Conservation (phyloP, 2,797 vertebrate genomes). For the Ctenochaetus hawaiiensis region DNA sequence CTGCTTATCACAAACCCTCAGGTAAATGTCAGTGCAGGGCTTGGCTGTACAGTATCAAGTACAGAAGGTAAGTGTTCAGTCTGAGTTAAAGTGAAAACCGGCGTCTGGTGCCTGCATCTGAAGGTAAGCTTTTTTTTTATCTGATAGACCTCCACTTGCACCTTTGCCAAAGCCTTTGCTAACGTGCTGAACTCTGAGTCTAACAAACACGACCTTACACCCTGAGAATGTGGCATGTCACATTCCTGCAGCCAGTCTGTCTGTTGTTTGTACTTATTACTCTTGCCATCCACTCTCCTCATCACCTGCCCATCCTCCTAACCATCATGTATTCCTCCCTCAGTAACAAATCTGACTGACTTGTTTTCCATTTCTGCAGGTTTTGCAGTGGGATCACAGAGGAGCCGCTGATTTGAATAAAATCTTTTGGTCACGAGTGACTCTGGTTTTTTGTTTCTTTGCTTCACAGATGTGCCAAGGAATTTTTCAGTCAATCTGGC, state of each 20-base stretch:
- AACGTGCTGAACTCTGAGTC: conserved; percentile 71
- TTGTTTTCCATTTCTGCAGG: conserved; percentile 59
- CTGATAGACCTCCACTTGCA: conserved; percentile 75
- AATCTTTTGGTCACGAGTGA: conserved; percentile 32
- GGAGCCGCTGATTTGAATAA: conserved; percentile 20
- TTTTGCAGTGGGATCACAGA: conserved; percentile 31
- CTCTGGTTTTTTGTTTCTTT: conserved; percentile 63
- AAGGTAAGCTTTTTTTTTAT: conserved; percentile 75
- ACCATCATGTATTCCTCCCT: conserved; percentile 64
- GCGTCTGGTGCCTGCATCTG: conserved; percentile 55
- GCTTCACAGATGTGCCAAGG: conserved; percentile 92
- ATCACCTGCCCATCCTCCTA: conserved; percentile 77
- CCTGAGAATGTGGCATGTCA: conserved; percentile 81
- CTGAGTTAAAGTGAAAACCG: conserved; percentile 52
- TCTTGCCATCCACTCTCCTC: conserved; percentile 76
- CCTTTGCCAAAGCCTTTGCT: conserved; percentile 71
- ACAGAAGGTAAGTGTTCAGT: conserved; percentile 81
- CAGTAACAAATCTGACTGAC: conserved; percentile 58
- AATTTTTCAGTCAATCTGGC: conserved; percentile 98
- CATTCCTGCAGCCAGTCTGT: conserved; percentile 69
- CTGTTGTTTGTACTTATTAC: conserved; percentile 64
- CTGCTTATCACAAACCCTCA: conserved; percentile 81
- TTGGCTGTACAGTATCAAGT: conserved; percentile 51
- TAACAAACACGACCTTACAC: conserved; percentile 73
- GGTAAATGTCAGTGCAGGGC: conserved; percentile 79